Percentiles rank a stretch among this genome's conserved stretches.
These are phyloP conservation scores for Drosophila tani DNA, from an alignment of 1,140 invertebrate species.

Conservation along the genomic window DNA sequence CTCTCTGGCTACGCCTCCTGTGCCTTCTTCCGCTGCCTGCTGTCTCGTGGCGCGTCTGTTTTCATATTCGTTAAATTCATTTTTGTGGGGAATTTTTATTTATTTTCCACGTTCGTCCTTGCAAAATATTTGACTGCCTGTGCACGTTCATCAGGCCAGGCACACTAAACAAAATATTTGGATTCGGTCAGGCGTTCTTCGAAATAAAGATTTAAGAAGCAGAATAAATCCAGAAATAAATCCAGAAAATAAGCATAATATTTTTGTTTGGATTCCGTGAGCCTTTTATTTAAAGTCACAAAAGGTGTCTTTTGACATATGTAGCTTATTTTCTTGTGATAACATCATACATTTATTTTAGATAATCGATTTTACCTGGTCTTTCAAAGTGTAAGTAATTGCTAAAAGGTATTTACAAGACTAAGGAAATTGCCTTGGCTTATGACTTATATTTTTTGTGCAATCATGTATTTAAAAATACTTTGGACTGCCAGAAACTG, in stretches of 20 bases:
- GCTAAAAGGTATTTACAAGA: no score
- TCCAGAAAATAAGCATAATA: no score
- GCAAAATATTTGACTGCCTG: conserved; percentile 74
- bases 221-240: background rate
- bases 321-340: background rate
- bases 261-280: background rate
- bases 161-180: conserved; percentile 17
- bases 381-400: background rate
- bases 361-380: no score
- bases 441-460: no score
- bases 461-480: no score
- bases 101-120: conserved; percentile 69
- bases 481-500: no score
- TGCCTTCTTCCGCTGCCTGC: background rate
- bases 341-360: background rate
- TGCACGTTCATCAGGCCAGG: conserved; percentile 66
- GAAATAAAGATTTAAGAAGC: background rate
- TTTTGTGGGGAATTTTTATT: conserved; percentile 54
- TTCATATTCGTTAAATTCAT: conserved; percentile 79
- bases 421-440: no score
- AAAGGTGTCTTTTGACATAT: no score
- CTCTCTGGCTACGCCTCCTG: conserved; percentile 19
- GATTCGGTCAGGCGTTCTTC: background rate
- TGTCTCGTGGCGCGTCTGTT: conserved; percentile 35
- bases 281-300: background rate